Evolutionary conservation across 2,113 vertebrate species (phyloP).

Genomic region (Campylomormyrus tamandua): DNA sequence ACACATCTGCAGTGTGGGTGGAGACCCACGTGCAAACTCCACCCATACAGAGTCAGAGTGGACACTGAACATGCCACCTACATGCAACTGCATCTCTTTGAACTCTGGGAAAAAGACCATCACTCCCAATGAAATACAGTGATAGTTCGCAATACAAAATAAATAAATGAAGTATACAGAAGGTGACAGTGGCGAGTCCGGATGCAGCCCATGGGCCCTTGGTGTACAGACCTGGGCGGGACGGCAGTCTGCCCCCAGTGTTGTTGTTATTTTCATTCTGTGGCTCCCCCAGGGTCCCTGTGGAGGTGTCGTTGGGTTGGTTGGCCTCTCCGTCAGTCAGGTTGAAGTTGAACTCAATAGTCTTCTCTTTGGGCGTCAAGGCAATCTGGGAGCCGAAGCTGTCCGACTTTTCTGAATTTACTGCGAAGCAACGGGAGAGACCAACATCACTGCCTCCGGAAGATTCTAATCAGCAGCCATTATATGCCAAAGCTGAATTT

Average conservation of each 20-base stretch:
- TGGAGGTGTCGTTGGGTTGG: conserved; percentile 48
- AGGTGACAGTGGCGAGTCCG: neutral
- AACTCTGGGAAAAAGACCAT: neutral
- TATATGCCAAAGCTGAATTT: neutral
- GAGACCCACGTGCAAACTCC: neutral
- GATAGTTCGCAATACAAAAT: neutral
- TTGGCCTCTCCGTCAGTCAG: conserved; percentile 22
- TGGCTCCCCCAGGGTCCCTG: conserved; percentile 51
- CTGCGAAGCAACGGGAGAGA: neutral
- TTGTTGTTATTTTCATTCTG: conserved; percentile 57
- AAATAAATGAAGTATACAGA: neutral
- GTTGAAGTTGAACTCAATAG: conserved; percentile 31
- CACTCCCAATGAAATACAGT: neutral
- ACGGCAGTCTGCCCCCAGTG: conserved; percentile 16
- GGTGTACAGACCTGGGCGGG: conserved; percentile 30
- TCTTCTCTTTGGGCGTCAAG: conserved; percentile 35
- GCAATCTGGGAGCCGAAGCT: neutral
- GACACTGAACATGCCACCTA: neutral
- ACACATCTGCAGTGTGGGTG: neutral
- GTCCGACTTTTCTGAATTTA: neutral
- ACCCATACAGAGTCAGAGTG: neutral
- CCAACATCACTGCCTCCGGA: neutral
- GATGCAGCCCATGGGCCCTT: neutral
- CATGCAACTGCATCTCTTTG: neutral
- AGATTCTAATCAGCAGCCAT: neutral